Base-by-base conservation (phyloP, 1,140 invertebrate genomes). In the Drosophila mojavensis region DNA sequence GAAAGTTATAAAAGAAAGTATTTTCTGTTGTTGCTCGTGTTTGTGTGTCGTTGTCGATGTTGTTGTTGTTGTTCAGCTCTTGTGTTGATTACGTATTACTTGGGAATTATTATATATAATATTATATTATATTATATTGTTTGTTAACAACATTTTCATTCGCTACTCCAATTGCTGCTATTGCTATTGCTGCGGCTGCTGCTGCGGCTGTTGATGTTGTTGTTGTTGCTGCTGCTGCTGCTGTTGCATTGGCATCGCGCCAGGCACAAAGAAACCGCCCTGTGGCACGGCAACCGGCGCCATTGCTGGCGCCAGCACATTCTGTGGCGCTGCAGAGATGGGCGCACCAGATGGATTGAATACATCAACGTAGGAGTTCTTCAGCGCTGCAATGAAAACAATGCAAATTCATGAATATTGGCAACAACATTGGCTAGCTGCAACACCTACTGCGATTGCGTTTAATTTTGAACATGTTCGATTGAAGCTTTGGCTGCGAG, bases 291-390 rank as follows among this genome's bases (percentile, higher is more conserved):
- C 70, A 45, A 84, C 79, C 30, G 84, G 93, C 28, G 94, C 94
- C 91, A 92, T 90, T 15, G 92, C 91, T 3, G 93, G 93, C 5
- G 93, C 94, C 66, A 94, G 90, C 64, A 94, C 90, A 74, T 89
- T 92, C 11, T 93, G 92, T 11, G 93, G 75, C 4, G 93, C 85
- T 64, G 92, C 86, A n/a, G 83, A 72, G 66, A 92, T 86, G 45
- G 91, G 88, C 26, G 91, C 93, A 24, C 94, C 94, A 72, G 94
- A 93, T 26, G 96, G 95, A 94, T 97, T 97, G 92, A 97, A 95
- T 33, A 98, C 96, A 93, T 98, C 97, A 58, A 98, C 96, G 92
- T 98, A 98, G 56, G 96, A 95, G 88, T 95, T 95, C 92, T 96
- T 95, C 75, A 96, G 93, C 83, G 95, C 96, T 96, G 91, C 26